Base-by-base conservation (phyloP, 2,888 invertebrate species). In the Rhagonycha fulva region DNA sequence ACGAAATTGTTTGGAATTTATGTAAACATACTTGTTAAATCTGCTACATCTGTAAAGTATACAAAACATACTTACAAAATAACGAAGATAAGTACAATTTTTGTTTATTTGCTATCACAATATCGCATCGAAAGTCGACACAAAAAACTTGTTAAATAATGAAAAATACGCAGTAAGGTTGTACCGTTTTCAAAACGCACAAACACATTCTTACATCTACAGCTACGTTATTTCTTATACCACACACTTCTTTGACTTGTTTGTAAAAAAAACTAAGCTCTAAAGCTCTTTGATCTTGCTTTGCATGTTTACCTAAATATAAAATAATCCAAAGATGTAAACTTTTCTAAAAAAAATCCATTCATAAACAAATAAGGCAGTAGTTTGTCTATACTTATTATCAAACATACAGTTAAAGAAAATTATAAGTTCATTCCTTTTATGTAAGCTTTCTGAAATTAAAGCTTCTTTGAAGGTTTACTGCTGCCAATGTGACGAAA, bases 1-100 rank as follows among this genome's bases (percentile, higher is more conserved):
- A 47, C 72, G 24, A 70, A 68, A 74, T 14, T 72, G 72, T 61
- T 68, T 68, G 28, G 26, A 67, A 68, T 72, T 72, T 72, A 68
- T 47, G 68, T 32, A 71, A 71, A 71, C 71, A 72, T 66, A 24
- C 19, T 24, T 24, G 63, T 66, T 66, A 66, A 66, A 66, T 66
- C n/a, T 24, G 63, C 23, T 24, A 66, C 63, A 23, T 26, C 63
- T 66, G 26, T 66, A 66, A 66, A 66, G 9, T 66, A 23, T 26
- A 66, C 63, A 66, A 66, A 66, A 66, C 63, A 24, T 23, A 10
- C 26, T 26, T 66, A 66, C n/a, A 66, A 66, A 66, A 24, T n/a
- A 26, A 66, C 19, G 63, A 66, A 26, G 26, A 66, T 66, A n/a
- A 14, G 24, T n/a, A 24, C 11, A 4, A 66, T 12, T 62, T 62